Evolutionary conservation across 2,797 vertebrate genomes (phyloP), one percentile per base, ranked within the genome.

Genomic region (Enteromius paludinosus): DNA sequence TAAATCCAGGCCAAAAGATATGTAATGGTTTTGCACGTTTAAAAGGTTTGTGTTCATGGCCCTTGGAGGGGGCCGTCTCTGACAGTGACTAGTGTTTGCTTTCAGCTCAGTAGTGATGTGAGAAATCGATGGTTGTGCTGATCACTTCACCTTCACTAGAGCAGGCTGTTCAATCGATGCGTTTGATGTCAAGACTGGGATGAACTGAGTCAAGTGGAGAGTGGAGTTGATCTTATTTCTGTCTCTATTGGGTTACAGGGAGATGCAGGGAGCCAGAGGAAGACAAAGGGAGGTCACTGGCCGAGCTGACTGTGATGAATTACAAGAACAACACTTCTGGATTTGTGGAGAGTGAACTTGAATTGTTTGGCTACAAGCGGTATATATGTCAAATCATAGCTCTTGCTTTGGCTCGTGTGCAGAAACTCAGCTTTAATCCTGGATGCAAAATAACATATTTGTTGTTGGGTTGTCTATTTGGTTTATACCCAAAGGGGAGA

Each of bases 151-250:
- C 87, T 90, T 87, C 85, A 87, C 90, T 70, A 86, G 89, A 92
- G 90, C 89, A 87, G 90, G 87, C 89, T 91, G 91, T 91, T 91
- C 89, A 91, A 93, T 95, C 93, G 90, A 93, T 94, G 92, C 88
- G 90, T 93, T 94, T 94, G 92, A 94, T 93, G 92, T 94, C 90
- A 93, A 89, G 89, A 89, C 92, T 93, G 90, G 89, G 89, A 92
- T 92, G 86, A 89, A 94, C 93, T 95, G 94, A 94, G 92, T 92
- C 90, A 86, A 87, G 83, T 87, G 85, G 90, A 87, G 90, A 62
- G 78, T 93, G 84, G 71, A 92, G 93, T 93, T 94, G 92, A 90
- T 92, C 89, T 94, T 93, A 93, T 93, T 93, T 94, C 93, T 92
- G 89, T 92, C 89, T 84, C 88, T 82, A 86, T 89, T 77, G 64